Evolutionary conservation across 2,888 invertebrate genomes (phyloP).

Genomic region (Geotrupes spiniger): DNA sequence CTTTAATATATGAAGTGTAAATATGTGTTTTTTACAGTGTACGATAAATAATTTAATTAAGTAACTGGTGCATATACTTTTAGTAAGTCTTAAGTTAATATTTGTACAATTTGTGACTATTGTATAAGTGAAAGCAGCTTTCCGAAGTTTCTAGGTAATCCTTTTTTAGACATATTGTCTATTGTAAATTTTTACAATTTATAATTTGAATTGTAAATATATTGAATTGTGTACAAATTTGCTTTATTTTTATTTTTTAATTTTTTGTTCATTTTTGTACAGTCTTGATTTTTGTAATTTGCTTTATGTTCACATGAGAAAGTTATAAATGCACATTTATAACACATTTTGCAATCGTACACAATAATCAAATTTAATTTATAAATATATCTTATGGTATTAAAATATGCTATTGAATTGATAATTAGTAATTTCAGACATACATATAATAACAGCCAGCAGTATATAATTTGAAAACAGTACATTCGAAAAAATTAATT

Average conservation of each 20-base stretch:
- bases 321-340: neutral
- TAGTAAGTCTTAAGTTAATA: slow-evolving; percentile 18
- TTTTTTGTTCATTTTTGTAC: slow-evolving; percentile 10
- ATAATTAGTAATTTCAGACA: too few species aligned
- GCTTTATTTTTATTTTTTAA: slow-evolving; percentile 15
- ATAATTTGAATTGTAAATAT: slow-evolving; percentile 1
- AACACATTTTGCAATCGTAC: neutral
- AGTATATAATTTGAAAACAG: too few species aligned
- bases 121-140: slow-evolving; percentile 20
- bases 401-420: too few species aligned
- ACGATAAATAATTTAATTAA: slow-evolving; percentile 13
- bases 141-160: slow-evolving; percentile 13
- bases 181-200: slow-evolving; percentile 7
- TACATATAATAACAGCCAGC: too few species aligned
- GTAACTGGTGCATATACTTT: slow-evolving; percentile 17
- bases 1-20: slow-evolving; percentile 12
- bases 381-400: too few species aligned
- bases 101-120: slow-evolving; percentile 16
- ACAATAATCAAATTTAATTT: too few species aligned
- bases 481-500: too few species aligned
- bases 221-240: slow-evolving; percentile 18
- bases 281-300: slow-evolving; percentile 6
- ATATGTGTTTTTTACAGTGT: slow-evolving; percentile 24
- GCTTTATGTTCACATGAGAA: neutral
- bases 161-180: slow-evolving; percentile 20